Evolutionary conservation across 2,797 vertebrate species (phyloP), one percentile per base, ranked within the genome.

Genomic region (Ctenopoma multispine): DNA sequence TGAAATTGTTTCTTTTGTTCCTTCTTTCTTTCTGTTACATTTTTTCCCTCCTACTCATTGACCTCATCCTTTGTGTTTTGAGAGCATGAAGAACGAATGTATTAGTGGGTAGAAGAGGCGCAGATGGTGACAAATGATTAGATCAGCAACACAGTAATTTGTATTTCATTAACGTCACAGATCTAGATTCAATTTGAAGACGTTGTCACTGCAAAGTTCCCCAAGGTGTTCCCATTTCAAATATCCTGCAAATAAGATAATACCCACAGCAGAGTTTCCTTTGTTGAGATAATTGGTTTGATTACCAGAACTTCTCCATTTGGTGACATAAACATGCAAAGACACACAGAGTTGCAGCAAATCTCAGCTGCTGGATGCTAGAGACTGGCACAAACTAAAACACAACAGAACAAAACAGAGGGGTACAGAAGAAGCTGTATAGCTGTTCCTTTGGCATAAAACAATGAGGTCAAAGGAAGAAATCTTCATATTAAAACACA

Each of bases 61-160:
- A 14, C 27, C 1, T 13, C 2, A 0, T 43, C 34, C 24, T 57
- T 56, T 72, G 1, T 7, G 46, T 57, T 66, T 27, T 11, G 21
- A 61, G 40, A 36, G 11, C 51, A n/a, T 10, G 44, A 5, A 18
- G 40, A 38, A 18, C 56, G 60, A 69, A 66, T 65, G 63, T 43
- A 29, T 56, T 53, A 55, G 36, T 46, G 24, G 49, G 69, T 51
- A 49, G 24, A 59, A 36, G 13, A 40, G 56, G 62, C 46, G 64
- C 53, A 61, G 77, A 77, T 69, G 65, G 63, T 66, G 48, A 68
- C 65, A 73, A 71, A 69, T 67, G 72, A 72, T 54, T 59, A 57
- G 14, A 31, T 36, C 29, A 77, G 83, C 68, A 78, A 78, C 63
- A 29, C 62, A 55, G 63, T 63, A 65, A 69, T 75, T 63, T 69